A percentile compares a stretch with the other conserved stretches of the same genome.
Evolutionary conservation across 2,888 invertebrate genomes (phyloP).

Genomic region (Trichogramma dendrolimi): DNA sequence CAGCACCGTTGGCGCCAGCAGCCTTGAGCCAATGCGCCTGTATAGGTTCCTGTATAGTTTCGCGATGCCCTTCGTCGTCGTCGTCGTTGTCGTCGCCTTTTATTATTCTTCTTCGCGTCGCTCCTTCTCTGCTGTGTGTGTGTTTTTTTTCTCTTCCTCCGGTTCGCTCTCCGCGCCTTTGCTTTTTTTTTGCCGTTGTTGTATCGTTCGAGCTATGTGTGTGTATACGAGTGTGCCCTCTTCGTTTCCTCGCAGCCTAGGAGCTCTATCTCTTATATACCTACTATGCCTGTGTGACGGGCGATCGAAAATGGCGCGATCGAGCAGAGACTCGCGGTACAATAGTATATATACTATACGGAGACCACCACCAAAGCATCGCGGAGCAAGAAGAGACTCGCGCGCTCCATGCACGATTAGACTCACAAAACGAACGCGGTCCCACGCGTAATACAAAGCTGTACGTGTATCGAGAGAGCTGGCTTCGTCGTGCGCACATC

Average conservation of each 20-base stretch:
- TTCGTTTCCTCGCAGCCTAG: no score
- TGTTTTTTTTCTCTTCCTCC: background rate
- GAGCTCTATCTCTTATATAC: no score
- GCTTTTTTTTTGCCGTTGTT: conserved; percentile 8
- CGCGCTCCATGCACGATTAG: conserved; percentile 47
- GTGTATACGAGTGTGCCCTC: no score
- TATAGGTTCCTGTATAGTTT: background rate
- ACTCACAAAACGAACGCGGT: conserved; percentile 52
- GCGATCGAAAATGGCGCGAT: background rate
- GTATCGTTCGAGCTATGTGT: conserved; percentile 7
- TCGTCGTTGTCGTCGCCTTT: background rate
- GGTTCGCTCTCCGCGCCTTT: conserved; percentile 8
- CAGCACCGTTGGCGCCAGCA: conserved; percentile 38
- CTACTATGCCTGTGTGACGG: conserved; percentile 6
- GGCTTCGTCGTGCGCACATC: no score
- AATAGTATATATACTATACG: conserved; percentile 37
- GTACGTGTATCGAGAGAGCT: background rate
- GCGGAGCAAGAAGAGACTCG: conserved; percentile 39
- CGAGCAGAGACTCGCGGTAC: conserved; percentile 32
- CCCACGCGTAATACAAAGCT: conserved; percentile 41
- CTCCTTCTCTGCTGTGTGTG: background rate
- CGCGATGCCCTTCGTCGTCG: background rate
- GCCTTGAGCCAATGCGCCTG: no score
- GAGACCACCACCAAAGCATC: conserved; percentile 43
- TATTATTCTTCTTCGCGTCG: background rate